A percentile compares a stretch with the other conserved stretches of the same genome.
Evolutionary conservation across 2,797 vertebrate species (phyloP).

Genomic region (Sebastes steindachneri): DNA sequence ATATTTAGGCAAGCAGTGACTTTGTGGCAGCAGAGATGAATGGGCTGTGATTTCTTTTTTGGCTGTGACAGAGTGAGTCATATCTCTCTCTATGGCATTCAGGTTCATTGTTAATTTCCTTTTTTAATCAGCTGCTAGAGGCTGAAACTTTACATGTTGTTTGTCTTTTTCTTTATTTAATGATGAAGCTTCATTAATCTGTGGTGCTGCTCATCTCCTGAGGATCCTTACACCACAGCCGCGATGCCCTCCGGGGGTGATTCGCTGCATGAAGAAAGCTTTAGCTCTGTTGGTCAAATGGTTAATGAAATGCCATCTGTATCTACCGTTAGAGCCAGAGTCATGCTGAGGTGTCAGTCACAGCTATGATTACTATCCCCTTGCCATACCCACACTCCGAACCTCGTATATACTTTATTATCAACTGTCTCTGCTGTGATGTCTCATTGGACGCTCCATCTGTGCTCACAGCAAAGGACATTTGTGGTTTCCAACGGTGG

Average conservation of each 20-base stretch:
- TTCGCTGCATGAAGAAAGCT: background rate
- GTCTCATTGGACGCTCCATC: conserved; percentile 37
- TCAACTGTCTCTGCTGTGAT: conserved; percentile 11
- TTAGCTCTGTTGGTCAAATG: conserved; percentile 13
- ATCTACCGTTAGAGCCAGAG: conserved; percentile 1
- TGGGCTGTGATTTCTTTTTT: conserved; percentile 32
- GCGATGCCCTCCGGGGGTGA: background rate
- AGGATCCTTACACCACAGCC: background rate
- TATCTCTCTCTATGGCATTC: background rate
- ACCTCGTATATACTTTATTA: conserved; percentile 15
- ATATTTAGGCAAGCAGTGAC: background rate
- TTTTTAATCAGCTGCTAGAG: conserved; percentile 32
- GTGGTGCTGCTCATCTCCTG: background rate
- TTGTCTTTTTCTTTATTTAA: conserved; percentile 14
- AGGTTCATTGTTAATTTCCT: conserved; percentile 8
- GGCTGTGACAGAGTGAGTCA: background rate
- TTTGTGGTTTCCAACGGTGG: conserved; percentile 40
- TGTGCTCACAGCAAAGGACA: conserved; percentile 23
- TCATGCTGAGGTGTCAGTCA: conserved; percentile 36
- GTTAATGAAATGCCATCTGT: conserved; percentile 38
- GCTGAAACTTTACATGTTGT: conserved; percentile 8
- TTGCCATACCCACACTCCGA: background rate
- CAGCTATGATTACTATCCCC: conserved; percentile 9
- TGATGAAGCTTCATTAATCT: conserved; percentile 34
- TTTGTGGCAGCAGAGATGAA: conserved; percentile 25